Evolutionary conservation across 2,888 invertebrate species (phyloP), one percentile per base, ranked within the genome.

Genomic region (Drosophila putrida): DNA sequence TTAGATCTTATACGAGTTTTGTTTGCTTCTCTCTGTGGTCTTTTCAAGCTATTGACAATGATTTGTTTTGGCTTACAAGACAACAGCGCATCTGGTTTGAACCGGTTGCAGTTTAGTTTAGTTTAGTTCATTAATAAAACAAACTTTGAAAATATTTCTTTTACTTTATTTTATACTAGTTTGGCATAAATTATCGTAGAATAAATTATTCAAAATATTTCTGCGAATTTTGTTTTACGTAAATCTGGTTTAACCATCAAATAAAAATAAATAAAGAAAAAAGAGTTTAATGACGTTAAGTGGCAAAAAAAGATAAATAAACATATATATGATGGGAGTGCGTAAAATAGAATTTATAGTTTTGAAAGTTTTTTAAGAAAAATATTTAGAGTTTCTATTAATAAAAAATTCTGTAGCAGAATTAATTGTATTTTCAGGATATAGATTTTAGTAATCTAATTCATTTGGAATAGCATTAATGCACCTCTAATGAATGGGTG

Each of bases 91-190:
- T 76, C 85, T 78, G 72, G 88, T 84, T 85, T 62, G 44, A 87
- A 80, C 85, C 70, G 82, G 85, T 78, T 82, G 71, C 72, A 78
- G 65, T 20, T 20, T 2, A 78, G 65, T 20, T 20, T 2, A 78
- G 65, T 69, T 46, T 10, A 6, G 33, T 36, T 84, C 71, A 82
- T 82, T 82, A 80, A 51, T 73, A 82, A 84, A 84, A 74, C 80
- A 84, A 83, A 82, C 83, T 64, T 58, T 69, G 44, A 51, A 31
- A 28, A 51, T 76, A 59, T 71, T 59, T 53, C 28, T 55, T 76
- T 85, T 80, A 60, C 62, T 65, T 73, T 50, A 60, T 75, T 65
- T 58, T 58, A 33, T 43, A 39, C 46, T 49, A 55, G 57, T 63
- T 61, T 50, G 20, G 61, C 58, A 74, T 77, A 64, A 79, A 77